These are phyloP conservation scores for Collichthys lucidus DNA, from an alignment of 2,113 vertebrate species.

Conservation along the genomic window DNA sequence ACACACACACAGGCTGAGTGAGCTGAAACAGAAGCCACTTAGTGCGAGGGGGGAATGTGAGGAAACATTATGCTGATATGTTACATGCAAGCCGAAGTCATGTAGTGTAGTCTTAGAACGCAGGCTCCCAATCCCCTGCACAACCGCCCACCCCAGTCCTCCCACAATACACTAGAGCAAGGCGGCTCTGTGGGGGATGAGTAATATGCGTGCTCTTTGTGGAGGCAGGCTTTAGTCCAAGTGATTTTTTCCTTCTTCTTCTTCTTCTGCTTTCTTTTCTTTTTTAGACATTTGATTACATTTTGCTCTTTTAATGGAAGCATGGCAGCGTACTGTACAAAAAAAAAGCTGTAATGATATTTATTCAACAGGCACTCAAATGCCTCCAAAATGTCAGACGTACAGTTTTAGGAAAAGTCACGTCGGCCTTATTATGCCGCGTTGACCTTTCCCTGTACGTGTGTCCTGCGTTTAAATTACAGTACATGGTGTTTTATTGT, in stretches of 20 bases:
- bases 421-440: constrained; percentile 25
- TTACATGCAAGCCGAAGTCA: constrained; percentile 54
- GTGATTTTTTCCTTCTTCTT: constrained; percentile 1
- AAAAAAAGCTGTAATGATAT: constrained; percentile 24
- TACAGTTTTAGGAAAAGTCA: constrained; percentile 47
- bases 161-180: constrained; percentile 73
- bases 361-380: constrained; percentile 32
- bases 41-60: constrained; percentile 27
- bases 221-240: constrained; percentile 64
- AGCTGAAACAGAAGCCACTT: constrained; percentile 32
- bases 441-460: constrained; percentile 63
- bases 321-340: constrained; percentile 22
- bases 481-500: constrained; percentile 17
- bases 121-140: constrained; percentile 61
- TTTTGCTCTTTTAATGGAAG: constrained; percentile 41
- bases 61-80: constrained; percentile 48
- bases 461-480: constrained; percentile 48
- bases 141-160: constrained; percentile 72
- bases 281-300: constrained; percentile 50
- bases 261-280: constrained; percentile 5
- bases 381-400: constrained; percentile 52
- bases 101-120: constrained; percentile 39
- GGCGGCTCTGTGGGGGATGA: constrained; percentile 73
- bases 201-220: constrained; percentile 65
- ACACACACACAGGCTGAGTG: constrained; percentile 1